Percentiles rank a stretch among this genome's conserved stretches.
These are phyloP conservation scores for Plebejus anna DNA, from an alignment of 2,888 invertebrate genomes.

Conservation along the genomic window DNA sequence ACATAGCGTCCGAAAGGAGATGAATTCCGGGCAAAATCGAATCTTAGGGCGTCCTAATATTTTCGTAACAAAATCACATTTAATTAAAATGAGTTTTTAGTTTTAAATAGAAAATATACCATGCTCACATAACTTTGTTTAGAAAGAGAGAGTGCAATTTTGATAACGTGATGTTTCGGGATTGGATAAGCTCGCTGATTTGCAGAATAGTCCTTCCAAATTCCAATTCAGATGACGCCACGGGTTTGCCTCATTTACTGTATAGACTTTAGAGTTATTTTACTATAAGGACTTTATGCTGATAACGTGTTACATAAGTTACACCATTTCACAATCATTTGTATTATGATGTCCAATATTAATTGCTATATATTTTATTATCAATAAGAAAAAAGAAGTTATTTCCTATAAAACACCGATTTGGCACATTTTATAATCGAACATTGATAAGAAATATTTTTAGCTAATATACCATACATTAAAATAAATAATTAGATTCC, in stretches of 20 bases:
- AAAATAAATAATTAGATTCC: background rate
- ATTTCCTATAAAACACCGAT: conserved; percentile 3
- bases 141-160: background rate
- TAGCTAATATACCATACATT: background rate
- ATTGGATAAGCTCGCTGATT: background rate
- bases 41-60: background rate
- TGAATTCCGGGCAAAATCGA: conserved; percentile 18
- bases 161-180: background rate
- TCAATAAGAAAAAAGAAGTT: background rate
- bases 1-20: conserved; percentile 12
- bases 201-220: background rate
- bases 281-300: background rate
- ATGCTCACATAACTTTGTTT: background rate
- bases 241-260: background rate
- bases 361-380: background rate
- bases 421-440: conserved; percentile 18
- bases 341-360: no score
- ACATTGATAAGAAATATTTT: background rate
- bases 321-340: no score
- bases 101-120: background rate
- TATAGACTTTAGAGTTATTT: background rate
- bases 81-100: background rate
- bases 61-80: background rate
- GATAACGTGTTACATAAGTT: background rate
- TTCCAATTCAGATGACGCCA: background rate